Evolutionary conservation across 1,140 invertebrate species (phyloP).

Genomic region (Heliconius himera): DNA sequence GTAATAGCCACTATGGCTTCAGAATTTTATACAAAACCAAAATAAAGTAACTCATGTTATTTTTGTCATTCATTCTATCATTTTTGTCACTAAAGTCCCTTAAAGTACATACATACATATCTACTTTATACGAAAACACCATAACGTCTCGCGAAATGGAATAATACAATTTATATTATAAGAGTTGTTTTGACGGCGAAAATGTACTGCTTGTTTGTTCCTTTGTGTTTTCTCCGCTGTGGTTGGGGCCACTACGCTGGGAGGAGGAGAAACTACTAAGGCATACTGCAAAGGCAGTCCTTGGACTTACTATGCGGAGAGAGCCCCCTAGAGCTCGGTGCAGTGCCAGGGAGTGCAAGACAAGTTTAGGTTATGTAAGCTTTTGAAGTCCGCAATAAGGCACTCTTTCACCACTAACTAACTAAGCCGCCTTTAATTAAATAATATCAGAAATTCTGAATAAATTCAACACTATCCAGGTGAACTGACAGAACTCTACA

Average conservation of each 20-base stretch:
- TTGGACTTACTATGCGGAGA: no score
- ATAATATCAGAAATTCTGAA: no score
- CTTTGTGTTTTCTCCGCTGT: slow-evolving; percentile 52
- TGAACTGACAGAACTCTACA: no score
- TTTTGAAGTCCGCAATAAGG: no score
- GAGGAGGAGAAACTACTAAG: background rate
- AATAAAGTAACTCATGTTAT: background rate
- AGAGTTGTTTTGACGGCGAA: slow-evolving; percentile 69
- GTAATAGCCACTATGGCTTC: no score
- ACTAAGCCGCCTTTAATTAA: no score
- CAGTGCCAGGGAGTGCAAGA: no score
- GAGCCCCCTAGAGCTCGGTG: no score
- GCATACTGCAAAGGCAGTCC: no score
- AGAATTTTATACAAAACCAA: background rate
- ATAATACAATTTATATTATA: slow-evolving; percentile 70
- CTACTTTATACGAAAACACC: slow-evolving; percentile 41
- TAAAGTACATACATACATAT: slow-evolving; percentile 41
- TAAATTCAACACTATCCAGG: no score
- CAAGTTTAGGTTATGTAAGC: no score
- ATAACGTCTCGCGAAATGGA: slow-evolving; percentile 51
- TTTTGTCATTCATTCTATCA: slow-evolving; percentile 12
- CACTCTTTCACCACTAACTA: no score
- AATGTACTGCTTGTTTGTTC: slow-evolving; percentile 66
- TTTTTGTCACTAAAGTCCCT: slow-evolving; percentile 33
- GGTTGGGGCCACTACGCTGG: slow-evolving; percentile 38